Evolutionary conservation across 2,113 vertebrate species (phyloP).

Genomic region (Notothenia rossii): DNA sequence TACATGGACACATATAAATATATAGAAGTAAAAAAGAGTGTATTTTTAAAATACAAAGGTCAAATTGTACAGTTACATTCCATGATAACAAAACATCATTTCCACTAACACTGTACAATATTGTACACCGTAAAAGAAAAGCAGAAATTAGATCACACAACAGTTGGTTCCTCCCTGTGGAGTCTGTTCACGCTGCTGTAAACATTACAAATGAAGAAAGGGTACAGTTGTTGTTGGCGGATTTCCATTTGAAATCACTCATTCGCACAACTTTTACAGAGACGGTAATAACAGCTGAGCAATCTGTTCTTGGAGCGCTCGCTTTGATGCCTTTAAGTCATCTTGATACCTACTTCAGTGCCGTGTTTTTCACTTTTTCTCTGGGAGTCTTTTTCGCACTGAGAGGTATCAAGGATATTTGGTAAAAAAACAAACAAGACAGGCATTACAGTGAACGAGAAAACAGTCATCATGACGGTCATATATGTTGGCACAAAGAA

Average conservation of each 20-base stretch:
- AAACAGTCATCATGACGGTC: conserved; percentile 45
- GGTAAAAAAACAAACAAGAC: conserved; percentile 68
- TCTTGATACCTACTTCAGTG: conserved; percentile 52
- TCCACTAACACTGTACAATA: conserved; percentile 77
- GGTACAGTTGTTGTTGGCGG: conserved; percentile 39
- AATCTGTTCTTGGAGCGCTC: conserved; percentile 41
- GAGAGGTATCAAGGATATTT: conserved; percentile 46
- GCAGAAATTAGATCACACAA: conserved; percentile 78
- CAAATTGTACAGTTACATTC: conserved; percentile 96
- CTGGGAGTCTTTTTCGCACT: conserved; percentile 35
- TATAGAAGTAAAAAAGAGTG: conserved; percentile 93
- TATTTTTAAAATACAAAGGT: conserved; percentile 99
- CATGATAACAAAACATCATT: conserved; percentile 88
- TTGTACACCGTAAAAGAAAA: conserved; percentile 89
- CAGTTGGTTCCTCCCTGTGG: conserved; percentile 54
- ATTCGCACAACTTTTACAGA: conserved; percentile 51
- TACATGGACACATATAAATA: conserved; percentile 97
- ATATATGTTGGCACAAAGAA: conserved; percentile 61
- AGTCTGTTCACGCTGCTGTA: conserved; percentile 69
- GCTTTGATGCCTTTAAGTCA: conserved; percentile 62
- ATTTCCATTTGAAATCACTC: conserved; percentile 64
- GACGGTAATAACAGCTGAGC: conserved; percentile 34
- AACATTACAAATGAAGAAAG: conserved; percentile 72
- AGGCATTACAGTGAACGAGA: conserved; percentile 61
- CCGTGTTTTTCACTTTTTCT: conserved; percentile 36